phyloP scores from a whole-genome alignment of 2,113 vertebrate genomes.

The Dinomys branickii region DNA sequence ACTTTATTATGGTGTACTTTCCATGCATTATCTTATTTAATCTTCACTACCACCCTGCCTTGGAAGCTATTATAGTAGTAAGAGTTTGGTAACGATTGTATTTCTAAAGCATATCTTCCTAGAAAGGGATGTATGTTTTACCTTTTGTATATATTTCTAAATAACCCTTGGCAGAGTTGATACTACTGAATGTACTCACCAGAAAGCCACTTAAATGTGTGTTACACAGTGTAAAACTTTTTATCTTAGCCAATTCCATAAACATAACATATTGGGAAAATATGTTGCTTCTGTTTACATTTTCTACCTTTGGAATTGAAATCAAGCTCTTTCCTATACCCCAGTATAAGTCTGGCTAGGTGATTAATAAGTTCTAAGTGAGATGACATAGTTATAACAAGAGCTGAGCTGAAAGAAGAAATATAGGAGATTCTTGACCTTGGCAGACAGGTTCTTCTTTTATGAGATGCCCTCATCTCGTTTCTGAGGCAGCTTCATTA shows the following conservation, averaged over 20 bases:
- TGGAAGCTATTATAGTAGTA: background rate
- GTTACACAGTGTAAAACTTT: background rate
- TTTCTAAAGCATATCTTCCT: background rate
- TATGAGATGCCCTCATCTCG: background rate
- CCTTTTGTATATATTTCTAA: background rate
- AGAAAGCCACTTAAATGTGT: background rate
- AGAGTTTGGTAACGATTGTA: background rate
- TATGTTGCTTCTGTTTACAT: background rate
- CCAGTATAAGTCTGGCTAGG: too few species aligned
- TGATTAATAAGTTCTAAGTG: background rate
- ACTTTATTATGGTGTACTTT: background rate
- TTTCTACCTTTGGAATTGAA: background rate
- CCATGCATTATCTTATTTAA: background rate
- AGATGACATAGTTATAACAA: background rate
- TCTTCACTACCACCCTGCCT: background rate
- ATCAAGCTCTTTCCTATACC: background rate
- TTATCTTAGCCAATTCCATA: background rate
- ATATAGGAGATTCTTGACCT: background rate
- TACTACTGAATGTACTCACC: background rate
- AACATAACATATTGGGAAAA: background rate
- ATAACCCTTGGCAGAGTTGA: background rate
- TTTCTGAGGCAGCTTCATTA: background rate
- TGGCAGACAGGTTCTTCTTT: background rate
- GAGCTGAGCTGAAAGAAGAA: background rate
- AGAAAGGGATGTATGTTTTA: background rate